Base-by-base conservation (phyloP, 1,140 invertebrate species). In the Drosophila pandora region DNA sequence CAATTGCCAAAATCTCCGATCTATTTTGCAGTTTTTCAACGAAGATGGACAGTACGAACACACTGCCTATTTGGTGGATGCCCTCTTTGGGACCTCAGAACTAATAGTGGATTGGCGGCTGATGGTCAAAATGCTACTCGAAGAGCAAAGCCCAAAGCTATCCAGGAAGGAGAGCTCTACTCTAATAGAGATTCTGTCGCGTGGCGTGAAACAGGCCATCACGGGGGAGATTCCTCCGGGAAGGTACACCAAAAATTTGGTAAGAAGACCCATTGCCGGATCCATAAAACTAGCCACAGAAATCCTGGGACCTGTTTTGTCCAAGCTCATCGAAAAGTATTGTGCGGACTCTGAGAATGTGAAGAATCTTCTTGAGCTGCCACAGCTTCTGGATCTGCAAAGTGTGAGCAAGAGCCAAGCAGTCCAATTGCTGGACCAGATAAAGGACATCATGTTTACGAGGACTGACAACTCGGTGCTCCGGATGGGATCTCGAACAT, bases 61-160 rank as follows among this genome's bases (percentile, higher is more conserved):
- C 48, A 59, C 78, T 7, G 74, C 70, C 3, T 82, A 82, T 30
- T 39, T 88, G 5, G 83, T 87, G 2, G 82, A 87, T 45, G 47
- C 82, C 0, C 50, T 71, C 6, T 57, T 56, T 7, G 59, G 53
- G 0, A 23, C 7, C n/a, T 82, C 39, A 17, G 25, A 62, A 1
- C 7, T 67, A 9, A 13, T 87, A 1, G 3, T 72, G 1, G 65
- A 57, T 6, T 87, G 83, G 82, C 2, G 49, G 1, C 21, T 23
- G 43, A 87, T 87, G 75, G 48, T 76, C 1, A 2, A 13, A 0
- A 69, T 87, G 78, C 55, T 87, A 6, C 22, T 64, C 4, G 9
- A 50, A 2, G 41, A 64, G 1, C 12, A 39, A 0, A 0, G 30
- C 0, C 5, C 41, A 3, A 1, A 7, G 1, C 28, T 74, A 4